phyloP scores from a whole-genome alignment of 2,113 vertebrate genomes.

The Azemiops feae region DNA sequence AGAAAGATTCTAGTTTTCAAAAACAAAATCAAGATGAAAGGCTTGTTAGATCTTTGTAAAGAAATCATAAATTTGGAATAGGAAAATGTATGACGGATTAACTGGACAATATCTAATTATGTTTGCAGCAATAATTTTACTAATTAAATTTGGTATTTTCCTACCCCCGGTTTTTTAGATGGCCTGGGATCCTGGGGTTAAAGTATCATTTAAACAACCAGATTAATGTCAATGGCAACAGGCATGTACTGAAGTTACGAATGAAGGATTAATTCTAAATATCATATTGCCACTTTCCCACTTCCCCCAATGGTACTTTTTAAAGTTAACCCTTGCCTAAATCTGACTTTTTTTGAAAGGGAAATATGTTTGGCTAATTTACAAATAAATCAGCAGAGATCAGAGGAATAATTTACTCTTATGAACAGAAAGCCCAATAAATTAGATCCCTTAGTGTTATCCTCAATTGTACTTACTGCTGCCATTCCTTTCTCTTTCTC shows the following conservation, averaged over 20 bases:
- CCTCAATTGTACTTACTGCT: neutral
- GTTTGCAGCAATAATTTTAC: neutral
- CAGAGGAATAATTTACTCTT: neutral
- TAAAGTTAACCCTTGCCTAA: neutral
- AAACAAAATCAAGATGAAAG: constrained; percentile 24
- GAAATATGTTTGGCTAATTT: neutral
- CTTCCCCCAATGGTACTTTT: neutral
- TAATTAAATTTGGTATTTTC: neutral
- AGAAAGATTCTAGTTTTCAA: neutral
- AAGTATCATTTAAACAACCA: neutral
- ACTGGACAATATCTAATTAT: constrained; percentile 3
- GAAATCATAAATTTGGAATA: neutral
- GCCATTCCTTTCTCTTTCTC: neutral
- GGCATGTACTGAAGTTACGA: neutral
- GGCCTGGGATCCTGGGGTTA: neutral
- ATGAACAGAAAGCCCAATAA: neutral
- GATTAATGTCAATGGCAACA: neutral
- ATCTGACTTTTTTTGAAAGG: neutral
- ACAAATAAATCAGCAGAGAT: neutral
- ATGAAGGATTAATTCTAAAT: neutral
- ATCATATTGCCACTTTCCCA: neutral
- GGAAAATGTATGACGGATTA: neutral
- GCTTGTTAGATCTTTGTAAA: neutral
- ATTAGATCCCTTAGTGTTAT: neutral
- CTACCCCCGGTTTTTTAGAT: neutral